A percentile compares a stretch with the other conserved stretches of the same genome.
phyloP scores from a whole-genome alignment of 2,888 invertebrate species.

The Eupithecia insigniata region DNA sequence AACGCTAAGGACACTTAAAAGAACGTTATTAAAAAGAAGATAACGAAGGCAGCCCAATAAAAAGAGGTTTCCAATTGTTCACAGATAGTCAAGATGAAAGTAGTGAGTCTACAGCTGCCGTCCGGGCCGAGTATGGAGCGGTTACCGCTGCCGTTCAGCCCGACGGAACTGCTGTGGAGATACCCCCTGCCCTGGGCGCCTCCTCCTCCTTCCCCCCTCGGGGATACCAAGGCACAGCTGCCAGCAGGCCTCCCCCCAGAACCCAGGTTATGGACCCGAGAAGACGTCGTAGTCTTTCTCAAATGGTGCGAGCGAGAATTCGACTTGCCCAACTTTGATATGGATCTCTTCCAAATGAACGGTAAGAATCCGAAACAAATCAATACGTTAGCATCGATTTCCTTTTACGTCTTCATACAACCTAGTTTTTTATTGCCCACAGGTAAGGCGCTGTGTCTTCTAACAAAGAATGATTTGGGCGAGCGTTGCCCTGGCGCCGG shows the following conservation, averaged over 20 bases:
- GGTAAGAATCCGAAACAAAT: constrained; percentile 79
- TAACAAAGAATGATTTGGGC: constrained; percentile 94
- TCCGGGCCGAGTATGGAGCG: constrained; percentile 90
- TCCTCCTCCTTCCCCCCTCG: constrained; percentile 87
- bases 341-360: constrained; percentile 98
- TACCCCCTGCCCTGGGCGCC: constrained; percentile 91
- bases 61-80: constrained; percentile 49
- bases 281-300: constrained; percentile 93
- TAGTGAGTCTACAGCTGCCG: constrained; percentile 88
- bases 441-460: constrained; percentile 95
- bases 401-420: constrained; percentile 14
- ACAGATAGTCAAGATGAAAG: constrained; percentile 85
- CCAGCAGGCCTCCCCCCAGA: constrained; percentile 93
- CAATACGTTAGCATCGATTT: constrained; percentile 18
- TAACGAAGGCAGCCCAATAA: background rate
- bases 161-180: constrained; percentile 93
- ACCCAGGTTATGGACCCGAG: constrained; percentile 95
- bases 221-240: constrained; percentile 94
- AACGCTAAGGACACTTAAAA: background rate
- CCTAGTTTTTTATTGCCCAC: constrained; percentile 49
- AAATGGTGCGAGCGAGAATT: constrained; percentile 97
- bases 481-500: constrained; percentile 97
- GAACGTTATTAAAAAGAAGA: background rate
- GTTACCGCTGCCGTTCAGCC: constrained; percentile 91
- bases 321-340: constrained; percentile 94